Evolutionary conservation across 2,797 vertebrate genomes (phyloP).

Genomic region (Enteromius treurensis): DNA sequence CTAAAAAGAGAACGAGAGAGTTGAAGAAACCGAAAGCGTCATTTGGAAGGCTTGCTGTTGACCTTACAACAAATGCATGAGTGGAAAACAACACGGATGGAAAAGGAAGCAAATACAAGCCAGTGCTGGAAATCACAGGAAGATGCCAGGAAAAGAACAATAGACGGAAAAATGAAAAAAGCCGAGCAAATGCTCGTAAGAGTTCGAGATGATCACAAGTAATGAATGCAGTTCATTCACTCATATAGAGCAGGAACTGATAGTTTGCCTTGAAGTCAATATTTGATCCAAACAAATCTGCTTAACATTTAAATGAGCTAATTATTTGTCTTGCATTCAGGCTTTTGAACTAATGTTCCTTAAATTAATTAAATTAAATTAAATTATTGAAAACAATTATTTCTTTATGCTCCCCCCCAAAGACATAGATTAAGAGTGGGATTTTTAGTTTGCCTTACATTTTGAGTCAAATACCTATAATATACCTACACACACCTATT

Average conservation of each 20-base stretch:
- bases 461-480: background rate
- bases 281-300: background rate
- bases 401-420: background rate
- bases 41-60: slow-evolving; percentile 12
- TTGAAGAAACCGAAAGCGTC: background rate
- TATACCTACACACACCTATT: background rate
- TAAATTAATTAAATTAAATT: no score
- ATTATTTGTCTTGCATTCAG: no score
- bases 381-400: background rate
- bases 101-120: slow-evolving; percentile 43
- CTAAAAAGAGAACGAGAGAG: slow-evolving; percentile 12
- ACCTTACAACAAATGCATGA: slow-evolving; percentile 26
- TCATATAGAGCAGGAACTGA: background rate
- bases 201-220: background rate
- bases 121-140: slow-evolving; percentile 65
- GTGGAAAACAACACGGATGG: slow-evolving; percentile 5
- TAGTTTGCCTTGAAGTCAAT: background rate
- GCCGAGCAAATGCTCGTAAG: background rate
- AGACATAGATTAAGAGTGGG: background rate
- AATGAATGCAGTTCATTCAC: background rate
- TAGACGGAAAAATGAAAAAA: background rate
- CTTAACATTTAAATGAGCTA: no score
- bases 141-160: slow-evolving; percentile 55
- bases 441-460: background rate
- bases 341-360: no score